Percentiles rank a stretch among this genome's conserved stretches.
phyloP scores from a whole-genome alignment of 92 coral and sea anemone species.

The Epizoanthus scotinus region DNA sequence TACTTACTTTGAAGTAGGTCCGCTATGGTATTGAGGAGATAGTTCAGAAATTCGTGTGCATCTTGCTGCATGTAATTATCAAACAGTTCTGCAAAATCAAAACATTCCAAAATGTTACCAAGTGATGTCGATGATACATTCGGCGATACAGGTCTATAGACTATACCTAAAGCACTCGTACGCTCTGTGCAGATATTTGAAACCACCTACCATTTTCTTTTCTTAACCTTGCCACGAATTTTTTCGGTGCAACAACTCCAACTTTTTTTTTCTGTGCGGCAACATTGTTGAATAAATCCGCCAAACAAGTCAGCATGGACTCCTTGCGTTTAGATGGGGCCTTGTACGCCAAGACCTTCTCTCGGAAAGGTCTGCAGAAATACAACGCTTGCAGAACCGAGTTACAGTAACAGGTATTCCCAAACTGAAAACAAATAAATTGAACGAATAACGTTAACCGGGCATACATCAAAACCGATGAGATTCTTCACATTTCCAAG shows the following conservation, averaged over 20 bases:
- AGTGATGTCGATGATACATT: neutral
- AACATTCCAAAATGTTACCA: neutral
- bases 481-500: neutral
- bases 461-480: neutral
- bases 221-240: slow-evolving; percentile 93
- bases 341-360: slow-evolving; percentile 90
- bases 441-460: neutral
- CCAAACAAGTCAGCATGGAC: slow-evolving; percentile 87
- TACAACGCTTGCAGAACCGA: slow-evolving; percentile 97
- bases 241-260: slow-evolving; percentile 97
- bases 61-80: slow-evolving; percentile 99
- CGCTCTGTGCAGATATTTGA: too few relatives aligned
- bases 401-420: slow-evolving; percentile 97
- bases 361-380: slow-evolving; percentile 97
- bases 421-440: slow-evolving; percentile 69
- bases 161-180: too few relatives aligned
- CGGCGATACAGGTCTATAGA: too few relatives aligned
- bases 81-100: slow-evolving; percentile 73
- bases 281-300: slow-evolving; percentile 92
- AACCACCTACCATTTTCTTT: slow-evolving; percentile 86
- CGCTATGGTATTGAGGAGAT: slow-evolving; percentile 90
- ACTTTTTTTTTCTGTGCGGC: slow-evolving; percentile 98
- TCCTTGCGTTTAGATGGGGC: slow-evolving; percentile 93
- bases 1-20: slow-evolving; percentile 87
- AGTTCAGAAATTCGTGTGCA: slow-evolving; percentile 97